These are phyloP conservation scores for Poicephalus meyeri DNA, from an alignment of 2,113 vertebrate species.

Conservation along the genomic window DNA sequence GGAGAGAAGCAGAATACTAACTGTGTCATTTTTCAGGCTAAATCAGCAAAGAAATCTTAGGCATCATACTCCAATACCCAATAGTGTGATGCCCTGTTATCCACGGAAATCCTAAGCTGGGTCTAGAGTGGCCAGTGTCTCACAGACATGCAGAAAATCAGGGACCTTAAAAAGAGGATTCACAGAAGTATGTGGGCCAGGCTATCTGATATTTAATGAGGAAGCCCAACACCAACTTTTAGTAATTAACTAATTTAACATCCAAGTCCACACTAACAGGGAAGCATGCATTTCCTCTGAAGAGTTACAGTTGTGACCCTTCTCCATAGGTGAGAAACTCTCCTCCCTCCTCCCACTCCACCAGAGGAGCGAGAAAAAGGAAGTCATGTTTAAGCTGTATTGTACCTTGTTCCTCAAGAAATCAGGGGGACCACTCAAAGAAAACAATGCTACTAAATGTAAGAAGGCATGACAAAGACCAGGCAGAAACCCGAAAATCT, in stretches of 20 bases:
- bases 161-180: background rate
- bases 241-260: background rate
- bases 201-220: background rate
- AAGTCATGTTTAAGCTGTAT: background rate
- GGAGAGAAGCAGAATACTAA: background rate
- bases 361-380: background rate
- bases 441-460: background rate
- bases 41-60: background rate
- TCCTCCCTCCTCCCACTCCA: background rate
- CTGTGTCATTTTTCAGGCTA: background rate
- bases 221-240: background rate
- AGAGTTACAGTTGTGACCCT: background rate
- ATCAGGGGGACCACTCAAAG: background rate
- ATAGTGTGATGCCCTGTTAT: background rate
- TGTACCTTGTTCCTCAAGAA: background rate
- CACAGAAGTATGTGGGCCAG: background rate
- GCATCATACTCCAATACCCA: rapidly evolving
- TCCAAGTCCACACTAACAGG: background rate
- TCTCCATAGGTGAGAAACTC: background rate
- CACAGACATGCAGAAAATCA: background rate
- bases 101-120: background rate
- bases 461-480: background rate
- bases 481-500: background rate
- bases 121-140: background rate
- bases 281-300: background rate